These are phyloP conservation scores for Cottoperca gobio DNA, from an alignment of 2,797 vertebrate genomes.

Conservation along the genomic window DNA sequence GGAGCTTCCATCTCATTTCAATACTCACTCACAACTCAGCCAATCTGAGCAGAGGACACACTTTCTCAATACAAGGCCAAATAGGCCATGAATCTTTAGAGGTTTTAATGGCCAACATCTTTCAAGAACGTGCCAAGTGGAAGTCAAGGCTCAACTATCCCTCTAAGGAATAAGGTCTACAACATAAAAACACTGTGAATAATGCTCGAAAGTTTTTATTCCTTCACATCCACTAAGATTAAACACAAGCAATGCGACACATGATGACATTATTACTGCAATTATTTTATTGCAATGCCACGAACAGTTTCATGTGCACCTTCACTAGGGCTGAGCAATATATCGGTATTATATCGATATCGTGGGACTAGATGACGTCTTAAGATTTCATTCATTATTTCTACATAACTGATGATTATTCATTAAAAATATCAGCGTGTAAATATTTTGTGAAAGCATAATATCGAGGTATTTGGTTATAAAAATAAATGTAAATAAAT, in stretches of 20 bases:
- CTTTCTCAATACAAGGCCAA: constrained; percentile 59
- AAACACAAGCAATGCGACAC: constrained; percentile 14
- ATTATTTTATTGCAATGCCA: neutral
- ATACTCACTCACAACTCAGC: constrained; percentile 56
- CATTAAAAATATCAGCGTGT: too few species aligned
- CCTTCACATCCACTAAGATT: neutral
- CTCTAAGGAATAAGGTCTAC: constrained; percentile 14
- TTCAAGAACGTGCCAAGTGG: constrained; percentile 31
- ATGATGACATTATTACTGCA: neutral
- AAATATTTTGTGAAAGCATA: too few species aligned
- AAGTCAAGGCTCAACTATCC: constrained; percentile 51
- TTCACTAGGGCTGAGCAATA: too few species aligned
- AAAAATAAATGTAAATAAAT: too few species aligned
- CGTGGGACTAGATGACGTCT: too few species aligned
- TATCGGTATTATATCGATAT: too few species aligned
- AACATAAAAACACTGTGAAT: constrained; percentile 4
- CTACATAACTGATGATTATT: too few species aligned
- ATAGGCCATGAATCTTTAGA: constrained; percentile 45
- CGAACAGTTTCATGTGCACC: neutral
- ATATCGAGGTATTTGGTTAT: too few species aligned
- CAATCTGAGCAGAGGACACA: constrained; percentile 54
- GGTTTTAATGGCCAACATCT: constrained; percentile 57
- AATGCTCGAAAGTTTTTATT: constrained; percentile 18
- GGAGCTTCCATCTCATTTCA: constrained; percentile 58
- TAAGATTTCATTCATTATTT: too few species aligned